Evolutionary conservation across 2,797 vertebrate genomes (phyloP).

Genomic region (Sebastes vulpes): DNA sequence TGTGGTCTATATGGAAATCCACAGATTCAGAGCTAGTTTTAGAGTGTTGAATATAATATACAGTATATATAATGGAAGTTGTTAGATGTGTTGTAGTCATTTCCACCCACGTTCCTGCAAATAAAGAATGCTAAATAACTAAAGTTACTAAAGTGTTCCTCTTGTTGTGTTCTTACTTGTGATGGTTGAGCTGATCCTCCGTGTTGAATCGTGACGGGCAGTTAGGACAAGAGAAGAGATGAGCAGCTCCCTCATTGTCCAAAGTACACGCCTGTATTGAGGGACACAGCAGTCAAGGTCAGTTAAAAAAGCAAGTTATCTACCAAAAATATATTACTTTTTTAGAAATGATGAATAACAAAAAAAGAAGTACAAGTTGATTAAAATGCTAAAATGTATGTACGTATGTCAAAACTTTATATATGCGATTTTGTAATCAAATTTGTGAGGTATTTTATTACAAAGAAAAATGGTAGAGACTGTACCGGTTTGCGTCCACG

Average conservation of each 20-base stretch:
- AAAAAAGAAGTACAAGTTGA: background rate
- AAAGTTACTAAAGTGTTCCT: background rate
- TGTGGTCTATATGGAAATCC: background rate
- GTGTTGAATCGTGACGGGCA: slow-evolving; percentile 92
- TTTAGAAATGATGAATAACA: background rate
- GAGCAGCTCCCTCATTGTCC: slow-evolving; percentile 67
- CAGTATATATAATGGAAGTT: background rate
- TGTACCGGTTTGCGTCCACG: slow-evolving; percentile 81
- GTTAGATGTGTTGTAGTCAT: background rate
- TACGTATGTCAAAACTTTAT: background rate
- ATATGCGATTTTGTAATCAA: background rate
- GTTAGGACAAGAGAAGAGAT: slow-evolving; percentile 86
- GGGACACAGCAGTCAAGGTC: slow-evolving; percentile 7
- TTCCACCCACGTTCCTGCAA: background rate
- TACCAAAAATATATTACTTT: background rate
- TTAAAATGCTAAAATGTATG: background rate
- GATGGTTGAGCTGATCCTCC: slow-evolving; percentile 85
- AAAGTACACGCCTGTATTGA: slow-evolving; percentile 57
- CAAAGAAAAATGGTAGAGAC: background rate
- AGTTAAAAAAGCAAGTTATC: background rate
- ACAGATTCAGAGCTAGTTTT: background rate
- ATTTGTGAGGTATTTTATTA: background rate
- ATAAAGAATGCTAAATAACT: background rate
- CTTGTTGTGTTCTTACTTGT: slow-evolving; percentile 78
- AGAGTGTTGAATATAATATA: background rate